Conservation (phyloP, 2,888 invertebrate species). For the Plagiodera versicolora region DNA sequence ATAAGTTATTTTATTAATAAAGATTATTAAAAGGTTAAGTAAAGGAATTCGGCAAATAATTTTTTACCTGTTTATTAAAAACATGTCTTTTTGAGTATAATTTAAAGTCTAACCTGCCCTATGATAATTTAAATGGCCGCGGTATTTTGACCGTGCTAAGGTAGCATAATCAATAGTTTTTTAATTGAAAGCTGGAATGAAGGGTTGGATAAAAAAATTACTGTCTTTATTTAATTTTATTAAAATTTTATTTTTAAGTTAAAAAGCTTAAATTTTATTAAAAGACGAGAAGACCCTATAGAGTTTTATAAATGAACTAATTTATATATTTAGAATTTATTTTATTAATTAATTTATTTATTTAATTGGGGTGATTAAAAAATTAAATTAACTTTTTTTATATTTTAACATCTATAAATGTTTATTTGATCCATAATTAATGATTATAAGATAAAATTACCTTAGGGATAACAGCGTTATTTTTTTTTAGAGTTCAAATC, state of each 20-base stretch:
- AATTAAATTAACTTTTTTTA: slow-evolving; percentile 62
- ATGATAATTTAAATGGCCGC: slow-evolving; percentile 68
- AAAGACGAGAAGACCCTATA: slow-evolving; percentile 81
- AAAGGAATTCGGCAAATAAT: slow-evolving; percentile 67
- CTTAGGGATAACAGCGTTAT: slow-evolving; percentile 86
- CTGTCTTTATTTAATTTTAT: slow-evolving; percentile 61
- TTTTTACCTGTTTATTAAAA: slow-evolving; percentile 78
- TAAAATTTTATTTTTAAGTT: slow-evolving; percentile 62
- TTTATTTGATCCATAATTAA: slow-evolving; percentile 60
- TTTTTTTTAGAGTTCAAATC: slow-evolving; percentile 75
- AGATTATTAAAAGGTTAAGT: slow-evolving; percentile 48
- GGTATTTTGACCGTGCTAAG: slow-evolving; percentile 78
- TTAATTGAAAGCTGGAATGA: slow-evolving; percentile 81
- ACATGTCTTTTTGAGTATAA: slow-evolving; percentile 64
- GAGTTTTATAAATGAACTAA: slow-evolving; percentile 61
- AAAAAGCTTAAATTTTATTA: slow-evolving; percentile 68
- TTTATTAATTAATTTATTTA: slow-evolving; percentile 48
- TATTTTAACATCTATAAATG: slow-evolving; percentile 53
- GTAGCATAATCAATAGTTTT: slow-evolving; percentile 80
- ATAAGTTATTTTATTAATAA: slow-evolving; percentile 49
- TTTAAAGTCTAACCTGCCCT: slow-evolving; percentile 74
- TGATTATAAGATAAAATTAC: slow-evolving; percentile 73
- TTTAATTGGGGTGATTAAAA: slow-evolving; percentile 69
- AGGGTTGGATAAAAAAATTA: slow-evolving; percentile 68
- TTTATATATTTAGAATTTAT: slow-evolving; percentile 47